Base-by-base conservation (phyloP, 2,113 vertebrate species). In the Upupa epops region DNA sequence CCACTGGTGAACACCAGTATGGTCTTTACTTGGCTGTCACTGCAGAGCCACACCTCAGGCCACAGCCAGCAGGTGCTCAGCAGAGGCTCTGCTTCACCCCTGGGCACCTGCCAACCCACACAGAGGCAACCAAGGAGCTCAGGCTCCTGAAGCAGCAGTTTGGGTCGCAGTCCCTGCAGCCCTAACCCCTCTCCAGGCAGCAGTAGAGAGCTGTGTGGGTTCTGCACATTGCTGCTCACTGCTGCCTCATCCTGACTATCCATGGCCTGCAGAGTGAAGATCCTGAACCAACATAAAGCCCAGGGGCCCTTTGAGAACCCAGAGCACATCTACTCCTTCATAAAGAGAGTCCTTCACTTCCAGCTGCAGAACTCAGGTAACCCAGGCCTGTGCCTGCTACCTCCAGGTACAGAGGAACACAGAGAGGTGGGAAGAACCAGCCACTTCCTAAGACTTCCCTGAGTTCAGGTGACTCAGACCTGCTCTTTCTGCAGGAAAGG, bases 281-380 rank as follows among this genome's bases (percentile, higher is more conserved):
- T 72, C 40, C 61, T 93, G 26, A 90, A 21, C 0, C 21, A 61
- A 31, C 64, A 69, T 7, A 18, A 61, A 26, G 60, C n/a, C 5
- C 77, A 92, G 77, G 89, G 52, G 31, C 70, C 81, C 8, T 91
- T 66, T 29, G 79, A 93, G 52, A 87, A 93, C 21, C 82, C 88
- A 28, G 42, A 64, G 24, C 75, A 77, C 52, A 77, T 95, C 40
- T 86, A 64, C 40, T 76, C 65, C 54, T 95, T 95, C 48, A 36
- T 83, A n/a, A 65, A 86, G n/a, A 68, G 81, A 60, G 83, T 92
- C 72, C 94, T 96, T 42, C 40, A 45, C 36, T 59, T 61, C 36
- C 91, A 93, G 2, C 21, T 79, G 63, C n/a, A 89, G 66, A 93
- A 73, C n/a, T 48, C 79, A 49, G 92, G 94, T 93, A 74, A 93